Evolutionary conservation across 2,797 vertebrate genomes (phyloP), one percentile per base, ranked within the genome.

Genomic region (Pogoniulus pusillus): DNA sequence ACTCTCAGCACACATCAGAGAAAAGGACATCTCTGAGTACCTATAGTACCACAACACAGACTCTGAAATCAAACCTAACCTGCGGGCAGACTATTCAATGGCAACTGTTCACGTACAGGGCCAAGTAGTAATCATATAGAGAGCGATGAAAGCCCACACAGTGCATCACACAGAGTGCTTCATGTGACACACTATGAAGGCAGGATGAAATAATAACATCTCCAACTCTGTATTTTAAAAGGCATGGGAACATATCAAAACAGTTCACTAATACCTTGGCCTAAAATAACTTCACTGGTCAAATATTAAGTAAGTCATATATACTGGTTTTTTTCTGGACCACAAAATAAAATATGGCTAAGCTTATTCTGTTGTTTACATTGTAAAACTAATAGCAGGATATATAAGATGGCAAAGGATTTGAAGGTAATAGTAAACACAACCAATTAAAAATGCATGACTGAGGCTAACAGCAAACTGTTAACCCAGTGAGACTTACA

Each of bases 41-140:
- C 16, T 22, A 16, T 7, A 5, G 53, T 16, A 22, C 4, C 20
- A 16, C 3, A 7, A 80, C 27, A 29, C 45, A 90, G 47, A 23
- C 80, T 6, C 12, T 0, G 0, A 59, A 20, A 29, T 24, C 47
- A 68, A 82, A 35, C 30, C 23, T 26, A 72, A 32, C 32, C 16
- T 30, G 26, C 20, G 78, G 26, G 23, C 16, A 41, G 30, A 6
- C 8, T 5, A 4, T 7, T 55, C 0, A 0, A 62, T 4, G 7
- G 51, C n/a, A 49, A 11, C 1, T 26, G 4, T 9, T 47, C 27
- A 12, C 47, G 54, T 19, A 35, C 11, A 27, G 32, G 26, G 14
- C 7, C 27, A 16, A 2, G 12, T 18, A 60, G 27, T 11, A 17
- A 10, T 34, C 34, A 27, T 2, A 69, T 7, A 62, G 47, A 63